phyloP scores from a whole-genome alignment of 2,888 invertebrate genomes.

The Conus canariensis region DNA sequence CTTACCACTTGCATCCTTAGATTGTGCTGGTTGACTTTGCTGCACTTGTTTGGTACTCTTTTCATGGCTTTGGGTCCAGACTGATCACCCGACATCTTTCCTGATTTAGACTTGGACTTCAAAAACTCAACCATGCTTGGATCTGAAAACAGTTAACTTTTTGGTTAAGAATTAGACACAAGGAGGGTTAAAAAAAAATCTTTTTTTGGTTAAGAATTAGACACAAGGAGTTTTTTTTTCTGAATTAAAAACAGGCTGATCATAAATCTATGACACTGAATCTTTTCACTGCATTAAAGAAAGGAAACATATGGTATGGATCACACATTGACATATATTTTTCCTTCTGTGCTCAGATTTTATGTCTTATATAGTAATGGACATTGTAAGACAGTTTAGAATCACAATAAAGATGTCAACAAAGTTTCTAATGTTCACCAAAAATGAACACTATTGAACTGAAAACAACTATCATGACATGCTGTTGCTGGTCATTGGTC shows the following conservation, averaged over 20 bases:
- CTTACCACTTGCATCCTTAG: not conserved
- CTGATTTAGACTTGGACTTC: slow-evolving; percentile 45
- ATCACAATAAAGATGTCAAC: not conserved
- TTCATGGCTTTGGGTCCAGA: not conserved
- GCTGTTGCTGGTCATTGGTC: no score
- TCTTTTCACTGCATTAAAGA: no score
- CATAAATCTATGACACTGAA: no score
- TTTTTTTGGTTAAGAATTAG: no score
- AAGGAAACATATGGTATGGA: no score
- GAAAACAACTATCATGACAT: no score
- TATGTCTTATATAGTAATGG: not conserved
- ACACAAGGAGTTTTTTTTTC: no score
- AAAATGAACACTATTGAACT: no score
- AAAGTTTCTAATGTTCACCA: not conserved
- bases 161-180: not conserved
- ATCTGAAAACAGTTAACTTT: slow-evolving; percentile 80
- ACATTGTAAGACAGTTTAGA: not conserved
- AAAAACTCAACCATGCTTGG: slow-evolving; percentile 86
- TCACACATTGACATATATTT: no score
- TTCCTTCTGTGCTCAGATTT: not conserved
- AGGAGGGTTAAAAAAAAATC: no score
- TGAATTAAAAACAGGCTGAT: no score
- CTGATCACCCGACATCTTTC: not conserved
- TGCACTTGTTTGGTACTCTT: not conserved
- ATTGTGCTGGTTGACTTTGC: not conserved